Conservation (phyloP, 2,113 vertebrate species). For the Protobothrops flavoviridis region DNA sequence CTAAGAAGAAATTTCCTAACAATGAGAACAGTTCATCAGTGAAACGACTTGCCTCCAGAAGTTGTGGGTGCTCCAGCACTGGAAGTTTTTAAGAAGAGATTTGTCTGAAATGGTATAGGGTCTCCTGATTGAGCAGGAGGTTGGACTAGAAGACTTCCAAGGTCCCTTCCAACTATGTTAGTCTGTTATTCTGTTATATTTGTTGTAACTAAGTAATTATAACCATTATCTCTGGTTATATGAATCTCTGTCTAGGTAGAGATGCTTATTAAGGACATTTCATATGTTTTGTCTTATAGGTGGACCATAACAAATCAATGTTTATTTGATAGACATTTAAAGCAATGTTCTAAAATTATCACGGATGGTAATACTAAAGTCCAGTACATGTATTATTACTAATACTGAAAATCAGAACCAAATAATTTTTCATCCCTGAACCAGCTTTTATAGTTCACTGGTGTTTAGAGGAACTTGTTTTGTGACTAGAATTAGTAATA, state of each 20-base stretch:
- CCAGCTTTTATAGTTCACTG: constrained; percentile 20
- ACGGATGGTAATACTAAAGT: background rate
- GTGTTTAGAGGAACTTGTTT: constrained; percentile 7
- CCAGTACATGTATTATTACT: background rate
- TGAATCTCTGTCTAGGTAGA: background rate
- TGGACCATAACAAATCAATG: background rate
- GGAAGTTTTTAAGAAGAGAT: background rate
- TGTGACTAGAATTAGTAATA: constrained; percentile 32
- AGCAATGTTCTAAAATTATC: background rate
- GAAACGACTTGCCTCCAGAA: background rate
- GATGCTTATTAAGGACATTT: background rate
- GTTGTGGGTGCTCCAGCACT: background rate
- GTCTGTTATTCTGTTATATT: background rate
- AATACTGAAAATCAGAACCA: background rate
- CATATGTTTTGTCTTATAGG: background rate
- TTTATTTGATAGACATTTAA: background rate
- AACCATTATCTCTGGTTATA: background rate
- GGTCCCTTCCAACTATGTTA: background rate
- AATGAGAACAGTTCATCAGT: background rate
- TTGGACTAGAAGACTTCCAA: background rate
- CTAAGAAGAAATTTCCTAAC: background rate
- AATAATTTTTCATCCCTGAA: constrained; percentile 23
- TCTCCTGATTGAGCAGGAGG: background rate
- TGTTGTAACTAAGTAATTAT: background rate
- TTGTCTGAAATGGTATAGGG: background rate